phyloP scores from a whole-genome alignment of 2,888 invertebrate species.

The Tortrix viridana region DNA sequence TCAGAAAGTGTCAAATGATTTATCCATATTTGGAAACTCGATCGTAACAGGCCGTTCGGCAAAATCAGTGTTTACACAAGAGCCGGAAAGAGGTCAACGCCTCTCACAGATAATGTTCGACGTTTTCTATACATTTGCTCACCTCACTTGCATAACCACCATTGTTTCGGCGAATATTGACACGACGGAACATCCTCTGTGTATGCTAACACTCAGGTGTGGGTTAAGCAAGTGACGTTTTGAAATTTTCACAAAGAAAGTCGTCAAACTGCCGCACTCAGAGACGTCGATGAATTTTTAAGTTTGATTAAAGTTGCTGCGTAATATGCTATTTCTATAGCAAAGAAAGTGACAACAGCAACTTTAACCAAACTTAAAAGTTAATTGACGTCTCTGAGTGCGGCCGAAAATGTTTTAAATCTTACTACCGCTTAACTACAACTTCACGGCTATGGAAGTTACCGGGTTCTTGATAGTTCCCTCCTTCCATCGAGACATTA shows the following conservation, averaged over 20 bases:
- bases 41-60: no score
- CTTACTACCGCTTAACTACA: constrained; percentile 15
- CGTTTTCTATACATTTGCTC: constrained; percentile 38
- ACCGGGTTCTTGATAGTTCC: background rate
- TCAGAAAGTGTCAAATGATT: no score
- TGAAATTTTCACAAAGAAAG: constrained; percentile 62
- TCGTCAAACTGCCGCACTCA: no score
- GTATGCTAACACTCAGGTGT: constrained; percentile 41
- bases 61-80: background rate
- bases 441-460: constrained; percentile 27
- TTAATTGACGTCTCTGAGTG: no score
- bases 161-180: constrained; percentile 47
- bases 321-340: no score
- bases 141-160: constrained; percentile 36
- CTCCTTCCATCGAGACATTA: background rate
- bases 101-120: constrained; percentile 27
- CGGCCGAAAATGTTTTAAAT: constrained; percentile 38
- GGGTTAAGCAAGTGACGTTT: constrained; percentile 56
- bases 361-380: no score
- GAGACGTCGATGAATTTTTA: no score
- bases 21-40: no score
- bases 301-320: no score
- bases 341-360: no score
- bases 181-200: constrained; percentile 43
- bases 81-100: constrained; percentile 16